Conservation (phyloP, 2,888 invertebrate species). For the Odontocolon sp. region DNA sequence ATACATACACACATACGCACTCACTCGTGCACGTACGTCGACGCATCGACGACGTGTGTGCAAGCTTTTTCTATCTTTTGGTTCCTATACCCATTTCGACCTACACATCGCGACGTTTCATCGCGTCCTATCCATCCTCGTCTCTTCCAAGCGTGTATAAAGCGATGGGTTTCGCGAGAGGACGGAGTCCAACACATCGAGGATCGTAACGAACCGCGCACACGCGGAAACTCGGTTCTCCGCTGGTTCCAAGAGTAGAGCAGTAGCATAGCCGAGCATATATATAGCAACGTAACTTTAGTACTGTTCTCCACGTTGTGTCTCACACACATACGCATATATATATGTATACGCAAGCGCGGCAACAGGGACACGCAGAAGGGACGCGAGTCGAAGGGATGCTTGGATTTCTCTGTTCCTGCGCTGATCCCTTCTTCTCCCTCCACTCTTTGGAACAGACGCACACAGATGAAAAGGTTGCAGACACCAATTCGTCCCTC, state of each 20-base stretch:
- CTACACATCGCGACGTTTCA: slow-evolving; percentile 69
- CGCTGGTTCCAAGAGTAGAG: slow-evolving; percentile 18
- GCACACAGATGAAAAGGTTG: not conserved
- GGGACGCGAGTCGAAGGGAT: slow-evolving; percentile 4
- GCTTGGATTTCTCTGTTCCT: not conserved
- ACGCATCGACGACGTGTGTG: no score
- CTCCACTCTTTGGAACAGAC: not conserved
- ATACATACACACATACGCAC: not conserved
- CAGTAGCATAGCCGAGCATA: slow-evolving; percentile 4
- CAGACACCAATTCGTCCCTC: not conserved
- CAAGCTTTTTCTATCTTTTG: slow-evolving; percentile 42
- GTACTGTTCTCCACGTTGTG: not conserved
- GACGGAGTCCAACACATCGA: no score
- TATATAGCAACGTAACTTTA: no score
- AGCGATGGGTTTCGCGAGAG: not conserved
- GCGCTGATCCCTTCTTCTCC: not conserved
- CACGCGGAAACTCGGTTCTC: slow-evolving; percentile 40
- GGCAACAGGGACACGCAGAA: not conserved
- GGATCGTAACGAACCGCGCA: no score
- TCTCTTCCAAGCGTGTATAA: slow-evolving; percentile 61
- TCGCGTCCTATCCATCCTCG: slow-evolving; percentile 64
- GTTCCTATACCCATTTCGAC: no score
- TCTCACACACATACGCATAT: not conserved
- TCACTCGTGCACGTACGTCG: not conserved
- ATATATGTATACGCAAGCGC: not conserved